Base-by-base conservation (phyloP, 2,113 vertebrate genomes). In the Aythya baeri region DNA sequence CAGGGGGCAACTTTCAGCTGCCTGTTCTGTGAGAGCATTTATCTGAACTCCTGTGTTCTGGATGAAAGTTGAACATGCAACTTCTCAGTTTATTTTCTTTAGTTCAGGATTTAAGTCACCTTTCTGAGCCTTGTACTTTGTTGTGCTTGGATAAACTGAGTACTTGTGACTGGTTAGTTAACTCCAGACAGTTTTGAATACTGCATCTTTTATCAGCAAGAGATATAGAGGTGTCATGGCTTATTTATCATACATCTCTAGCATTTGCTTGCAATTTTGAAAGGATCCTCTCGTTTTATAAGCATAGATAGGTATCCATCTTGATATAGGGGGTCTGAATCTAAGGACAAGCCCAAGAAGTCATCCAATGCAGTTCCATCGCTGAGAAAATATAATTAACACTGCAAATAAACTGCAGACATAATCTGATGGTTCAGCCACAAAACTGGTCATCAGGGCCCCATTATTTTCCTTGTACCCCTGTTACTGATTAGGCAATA, bases 181-280 rank as follows among this genome's bases (percentile, higher is more conserved):
- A 82, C 32, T 86, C 17, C 65, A 63, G 38, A 54, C 11, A 11
- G 34, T 76, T 94, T n/a, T 70, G 34, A 66, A 34, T 79, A 2
- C 16, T 75, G 7, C 10, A 58, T 70, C 31, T 83, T 83, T 54
- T 73, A 34, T 73, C 66, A 44, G 4, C 34, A 81, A 43, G 44
- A 80, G 14, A 43, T 57, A 38, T 14, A 57, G 7, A 0, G 0
- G 17, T 50, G 27, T 18, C 21, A 3, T 29, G 61, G 43, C 43
- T 75, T 49, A 68, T 34, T 75, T 67, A 41, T 9, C 67, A n/a
- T 22, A 82, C 0, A 34, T 27, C 9, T 54, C 27, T 29, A 46
- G 23, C 2, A 14, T 52, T 91, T 92, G 3, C 63, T 50, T 2
- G 0, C 34, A 65, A 13, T 34, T 94, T 74, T 32, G 13, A 65